These are phyloP conservation scores for Syrmaticus mikado DNA, from an alignment of 2,113 vertebrate genomes.

Conservation along the genomic window DNA sequence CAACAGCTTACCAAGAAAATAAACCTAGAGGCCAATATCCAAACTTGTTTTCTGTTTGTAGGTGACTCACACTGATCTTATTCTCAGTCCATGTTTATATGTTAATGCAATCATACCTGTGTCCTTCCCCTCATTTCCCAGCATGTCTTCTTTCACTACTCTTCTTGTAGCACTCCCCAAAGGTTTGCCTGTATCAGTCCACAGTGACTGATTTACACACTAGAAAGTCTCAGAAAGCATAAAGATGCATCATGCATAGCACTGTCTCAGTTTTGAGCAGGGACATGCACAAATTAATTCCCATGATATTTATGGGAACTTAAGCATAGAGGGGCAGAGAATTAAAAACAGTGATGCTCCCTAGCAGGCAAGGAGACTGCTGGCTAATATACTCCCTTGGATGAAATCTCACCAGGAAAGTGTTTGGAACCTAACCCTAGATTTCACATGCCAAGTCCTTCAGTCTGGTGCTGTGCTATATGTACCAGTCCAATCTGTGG, in stretches of 20 bases:
- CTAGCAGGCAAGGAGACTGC: neutral
- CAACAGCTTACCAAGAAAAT: neutral
- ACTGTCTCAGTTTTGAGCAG: constrained; percentile 40
- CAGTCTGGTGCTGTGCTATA: constrained; percentile 59
- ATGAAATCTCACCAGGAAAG: constrained; percentile 47
- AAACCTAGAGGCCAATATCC: neutral
- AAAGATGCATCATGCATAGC: constrained; percentile 69
- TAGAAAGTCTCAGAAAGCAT: constrained; percentile 63
- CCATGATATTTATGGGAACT: constrained; percentile 69
- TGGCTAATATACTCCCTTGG: neutral
- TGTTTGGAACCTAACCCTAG: constrained; percentile 22
- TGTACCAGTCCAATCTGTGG: constrained; percentile 57
- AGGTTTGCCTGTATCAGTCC: constrained; percentile 41
- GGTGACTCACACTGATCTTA: neutral
- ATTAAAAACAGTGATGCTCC: constrained; percentile 22
- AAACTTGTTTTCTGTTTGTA: constrained; percentile 2
- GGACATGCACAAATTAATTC: constrained; percentile 74
- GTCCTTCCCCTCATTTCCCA: constrained; percentile 24
- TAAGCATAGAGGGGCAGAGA: constrained; percentile 20
- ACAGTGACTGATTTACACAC: constrained; percentile 73
- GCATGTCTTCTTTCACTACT: constrained; percentile 4
- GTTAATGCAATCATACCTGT: constrained; percentile 32
- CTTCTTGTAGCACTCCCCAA: constrained; percentile 29
- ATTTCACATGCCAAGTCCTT: constrained; percentile 25
- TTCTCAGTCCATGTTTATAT: neutral